Evolutionary conservation across 2,113 vertebrate species (phyloP).

Genomic region (Caloenas nicobarica): DNA sequence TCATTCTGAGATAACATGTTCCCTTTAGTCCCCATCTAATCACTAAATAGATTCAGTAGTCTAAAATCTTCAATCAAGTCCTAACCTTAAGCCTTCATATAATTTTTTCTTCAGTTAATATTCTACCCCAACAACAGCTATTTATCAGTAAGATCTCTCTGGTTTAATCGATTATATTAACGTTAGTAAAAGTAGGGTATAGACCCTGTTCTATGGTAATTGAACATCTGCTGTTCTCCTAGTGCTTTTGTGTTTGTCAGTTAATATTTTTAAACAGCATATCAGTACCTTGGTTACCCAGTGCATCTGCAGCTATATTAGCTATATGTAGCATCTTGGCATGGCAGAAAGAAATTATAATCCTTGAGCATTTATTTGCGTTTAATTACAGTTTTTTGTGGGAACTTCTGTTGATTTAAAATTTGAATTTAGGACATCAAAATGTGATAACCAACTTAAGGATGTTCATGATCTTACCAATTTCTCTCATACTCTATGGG

Average conservation of each 20-base stretch:
- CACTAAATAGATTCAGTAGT: constrained; percentile 56
- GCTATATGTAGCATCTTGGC: not conserved
- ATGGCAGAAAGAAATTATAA: not conserved
- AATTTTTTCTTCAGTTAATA: constrained; percentile 52
- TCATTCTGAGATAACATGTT: not conserved
- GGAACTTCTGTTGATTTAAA: not conserved
- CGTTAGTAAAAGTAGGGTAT: not conserved
- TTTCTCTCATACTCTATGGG: not conserved
- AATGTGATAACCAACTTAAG: not conserved
- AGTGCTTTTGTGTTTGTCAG: not conserved
- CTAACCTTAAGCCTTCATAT: constrained; percentile 42
- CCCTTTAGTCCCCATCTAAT: constrained; percentile 31
- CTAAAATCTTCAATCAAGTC: constrained; percentile 51
- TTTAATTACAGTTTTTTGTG: not conserved
- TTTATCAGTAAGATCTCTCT: constrained; percentile 17
- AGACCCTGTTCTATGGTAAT: not conserved
- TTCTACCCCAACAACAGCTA: not conserved
- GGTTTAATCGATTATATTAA: constrained; percentile 26
- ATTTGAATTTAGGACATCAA: not conserved
- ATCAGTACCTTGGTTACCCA: not conserved
- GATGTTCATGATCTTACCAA: not conserved
- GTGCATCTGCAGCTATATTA: not conserved
- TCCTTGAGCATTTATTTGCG: not conserved
- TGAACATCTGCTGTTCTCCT: not conserved
- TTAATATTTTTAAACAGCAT: not conserved